Base-by-base conservation (phyloP, 2,113 vertebrate species). In the Penelope pileata region DNA sequence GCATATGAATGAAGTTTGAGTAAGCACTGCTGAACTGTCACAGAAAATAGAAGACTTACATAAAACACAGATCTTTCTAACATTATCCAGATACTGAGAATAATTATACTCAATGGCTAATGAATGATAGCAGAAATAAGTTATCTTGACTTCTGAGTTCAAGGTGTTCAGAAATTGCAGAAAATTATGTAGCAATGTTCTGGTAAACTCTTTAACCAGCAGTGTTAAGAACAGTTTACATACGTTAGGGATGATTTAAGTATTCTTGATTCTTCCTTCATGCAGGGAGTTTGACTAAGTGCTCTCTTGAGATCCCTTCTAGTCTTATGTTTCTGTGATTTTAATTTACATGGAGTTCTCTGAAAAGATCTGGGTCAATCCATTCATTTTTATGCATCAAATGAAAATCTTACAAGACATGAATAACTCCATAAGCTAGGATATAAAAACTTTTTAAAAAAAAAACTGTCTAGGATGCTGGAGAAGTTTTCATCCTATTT, bases 161-260 rank as follows among this genome's bases (percentile, higher is more conserved):
- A 70, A 3, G 17, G 8, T 75, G 14, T 86, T 86, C 51, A 63
- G 38, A 84, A 84, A 47, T 42, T 62, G 24, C 8, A 62, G 5
- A 30, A 12, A 16, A 74, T 91, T 84, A 68, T 26, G 66, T 7
- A 66, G 59, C 43, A 81, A 32, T 13, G 29, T 81, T 91, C 54
- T 74, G 22, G 42, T 63, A 54, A 86, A 83, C 12, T 81, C 51
- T n/a, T 83, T 84, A 81, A 86, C 8, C 47, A 69, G 21, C 16
- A 60, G 30, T 82, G 92, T 92, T 75, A 81, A 91, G 27, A 91
- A 59, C 32, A 67, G 26, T 78, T 93, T 62, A 88, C 85, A 43
- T 53, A 77, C 12, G 16, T 36, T 83, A 42, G 30, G 42, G 34
- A 59, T 86, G 24, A 83, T 96, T 91, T 92, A 86, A 78, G 45